Evolutionary conservation across 2,113 vertebrate genomes (phyloP), one percentile per base, ranked within the genome.

Genomic region (Prolemur simus): DNA sequence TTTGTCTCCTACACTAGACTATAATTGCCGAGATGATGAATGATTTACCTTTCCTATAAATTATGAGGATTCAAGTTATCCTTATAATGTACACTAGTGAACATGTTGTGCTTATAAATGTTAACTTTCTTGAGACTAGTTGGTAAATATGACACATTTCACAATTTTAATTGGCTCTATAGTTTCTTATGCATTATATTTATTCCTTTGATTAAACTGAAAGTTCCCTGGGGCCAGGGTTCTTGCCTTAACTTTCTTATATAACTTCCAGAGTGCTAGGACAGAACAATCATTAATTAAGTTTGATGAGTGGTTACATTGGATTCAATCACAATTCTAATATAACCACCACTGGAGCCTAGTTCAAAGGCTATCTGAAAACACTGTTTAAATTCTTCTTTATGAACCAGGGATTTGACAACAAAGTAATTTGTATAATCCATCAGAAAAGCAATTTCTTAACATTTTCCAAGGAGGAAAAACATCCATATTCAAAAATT

Each of bases 191-290:
- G 11, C 29, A 49, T 95, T 90, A 63, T 89, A 93, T 91, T 89
- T 74, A 96, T 77, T 88, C 37, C 34, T 95, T 66, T 95, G 66
- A 94, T 94, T 93, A 91, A 96, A 83, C 1, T 10, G 37, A 91
- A 92, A 96, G 27, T 9, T 96, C 54, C 20, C 63, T 81, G 14
- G 47, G 29, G 42, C 78, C 42, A 91, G 42, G 27, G 27, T 81
- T 97, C 64, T 94, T 83, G 2, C 88, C 29, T 60, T 88, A 88
- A 95, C 47, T 45, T 88, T 94, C 9, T 90, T 77, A 49, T 78
- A 3, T 73, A 96, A 93, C 21, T 58, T 92, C 81, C 25, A 74
- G 91, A 49, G 68, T 88, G 5, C 37, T 86, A 74, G 47, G 21
- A 88, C 5, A 91, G 27, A 92, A 86, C 8, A 52, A 10, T 77